Conservation (phyloP, 2,113 vertebrate genomes). For the Pandion haliaetus region DNA sequence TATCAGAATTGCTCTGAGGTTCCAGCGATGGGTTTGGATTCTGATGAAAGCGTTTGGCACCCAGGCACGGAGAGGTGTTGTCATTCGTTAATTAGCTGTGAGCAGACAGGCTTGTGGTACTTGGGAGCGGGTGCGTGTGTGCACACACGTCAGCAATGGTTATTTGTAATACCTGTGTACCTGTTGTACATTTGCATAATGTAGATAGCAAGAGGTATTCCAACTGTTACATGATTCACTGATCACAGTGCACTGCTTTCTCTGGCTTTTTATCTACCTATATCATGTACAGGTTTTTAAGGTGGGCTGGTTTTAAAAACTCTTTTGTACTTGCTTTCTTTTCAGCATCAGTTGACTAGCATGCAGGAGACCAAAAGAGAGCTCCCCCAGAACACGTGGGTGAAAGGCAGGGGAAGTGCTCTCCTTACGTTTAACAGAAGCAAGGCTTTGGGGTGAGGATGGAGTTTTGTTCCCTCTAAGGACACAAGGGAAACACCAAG, state of each 20-base stretch:
- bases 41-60: background rate
- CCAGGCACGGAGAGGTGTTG: background rate
- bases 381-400: background rate
- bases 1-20: background rate
- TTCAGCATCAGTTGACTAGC: fast-evolving
- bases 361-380: background rate
- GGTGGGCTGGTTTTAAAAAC: background rate
- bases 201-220: background rate
- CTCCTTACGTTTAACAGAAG: background rate
- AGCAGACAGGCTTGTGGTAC: background rate
- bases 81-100: background rate
- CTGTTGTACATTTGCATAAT: background rate
- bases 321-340: background rate
- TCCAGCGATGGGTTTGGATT: background rate
- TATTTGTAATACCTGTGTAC: no score
- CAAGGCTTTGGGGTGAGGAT: background rate
- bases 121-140: background rate
- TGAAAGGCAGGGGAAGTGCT: background rate
- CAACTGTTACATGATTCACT: background rate
- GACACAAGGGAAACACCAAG: background rate
- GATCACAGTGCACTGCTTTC: background rate
- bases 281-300: background rate
- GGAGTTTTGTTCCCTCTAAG: background rate
- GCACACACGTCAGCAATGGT: background rate
- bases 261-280: background rate